Conservation (phyloP, 1,140 invertebrate species). For the Vanessa atalanta region DNA sequence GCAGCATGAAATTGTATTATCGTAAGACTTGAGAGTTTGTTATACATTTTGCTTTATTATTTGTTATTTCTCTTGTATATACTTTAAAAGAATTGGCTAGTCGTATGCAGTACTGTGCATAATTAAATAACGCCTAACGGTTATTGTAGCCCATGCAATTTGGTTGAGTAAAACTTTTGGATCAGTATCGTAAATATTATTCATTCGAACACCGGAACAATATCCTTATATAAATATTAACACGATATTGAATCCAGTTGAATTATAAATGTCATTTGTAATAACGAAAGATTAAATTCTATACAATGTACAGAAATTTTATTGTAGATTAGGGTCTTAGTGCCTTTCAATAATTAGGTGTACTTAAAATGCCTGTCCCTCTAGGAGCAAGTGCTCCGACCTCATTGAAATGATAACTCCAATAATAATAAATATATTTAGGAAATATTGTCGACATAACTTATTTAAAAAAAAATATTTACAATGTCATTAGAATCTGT, state of each 20-base stretch:
- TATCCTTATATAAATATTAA: neutral
- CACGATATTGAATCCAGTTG: neutral
- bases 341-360: slow-evolving; percentile 71
- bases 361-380: slow-evolving; percentile 58
- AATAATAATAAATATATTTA: slow-evolving; percentile 30
- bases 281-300: slow-evolving; percentile 41
- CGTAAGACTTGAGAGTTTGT: slow-evolving; percentile 27
- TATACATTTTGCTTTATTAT: slow-evolving; percentile 41
- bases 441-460: slow-evolving; percentile 11
- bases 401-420: slow-evolving; percentile 27
- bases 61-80: slow-evolving; percentile 47
- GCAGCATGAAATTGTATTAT: slow-evolving; percentile 34
- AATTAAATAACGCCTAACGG: neutral
- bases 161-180: neutral
- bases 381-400: slow-evolving; percentile 18
- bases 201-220: neutral
- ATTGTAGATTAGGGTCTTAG: slow-evolving; percentile 72
- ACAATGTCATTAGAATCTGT: slow-evolving; percentile 11
- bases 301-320: slow-evolving; percentile 67
- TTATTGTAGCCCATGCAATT: slow-evolving; percentile 22
- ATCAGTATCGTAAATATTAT: slow-evolving; percentile 6
- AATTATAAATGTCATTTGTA: slow-evolving; percentile 29
- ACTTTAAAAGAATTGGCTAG: slow-evolving; percentile 61
- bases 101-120: slow-evolving; percentile 50
- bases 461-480: slow-evolving; percentile 22